phyloP scores from a whole-genome alignment of 2,888 invertebrate species.

The Caenorhabditis sp. region DNA sequence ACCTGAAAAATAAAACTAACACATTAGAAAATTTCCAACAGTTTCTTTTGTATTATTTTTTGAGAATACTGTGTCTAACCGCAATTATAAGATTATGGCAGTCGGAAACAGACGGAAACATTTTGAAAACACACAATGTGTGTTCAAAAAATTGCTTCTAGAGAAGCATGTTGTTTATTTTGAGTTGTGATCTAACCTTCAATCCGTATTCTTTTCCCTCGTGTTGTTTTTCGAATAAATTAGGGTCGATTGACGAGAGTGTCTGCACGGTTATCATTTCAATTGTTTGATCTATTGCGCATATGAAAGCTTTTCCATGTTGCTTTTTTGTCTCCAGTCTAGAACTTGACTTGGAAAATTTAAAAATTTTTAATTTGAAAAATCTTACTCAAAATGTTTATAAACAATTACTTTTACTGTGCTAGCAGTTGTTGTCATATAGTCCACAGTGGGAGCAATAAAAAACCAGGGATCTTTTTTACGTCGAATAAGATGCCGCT shows the following conservation, averaged over 20 bases:
- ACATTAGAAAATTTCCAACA: neutral
- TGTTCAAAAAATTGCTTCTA: neutral
- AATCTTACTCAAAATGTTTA: conserved; percentile 54
- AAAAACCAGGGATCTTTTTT: conserved; percentile 64
- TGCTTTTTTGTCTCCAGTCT: neutral
- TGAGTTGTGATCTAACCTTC: conserved; percentile 69
- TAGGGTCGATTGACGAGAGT: conserved; percentile 65
- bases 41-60: neutral
- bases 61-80: conserved; percentile 41
- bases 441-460: conserved; percentile 76
- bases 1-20: conserved; percentile 52
- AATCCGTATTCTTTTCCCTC: conserved; percentile 71
- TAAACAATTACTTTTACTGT: conserved; percentile 78
- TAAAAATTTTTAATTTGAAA: too few species aligned
- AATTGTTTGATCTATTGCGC: conserved; percentile 68
- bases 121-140: conserved; percentile 19
- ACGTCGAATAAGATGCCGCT: conserved; percentile 14
- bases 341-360: too few species aligned
- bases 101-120: conserved; percentile 10
- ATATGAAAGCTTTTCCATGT: conserved; percentile 68
- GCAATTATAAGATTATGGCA: conserved; percentile 51
- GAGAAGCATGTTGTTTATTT: neutral
- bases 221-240: conserved; percentile 49
- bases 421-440: conserved; percentile 74
- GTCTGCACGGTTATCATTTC: conserved; percentile 72